These are phyloP conservation scores for Junonia oenone DNA, from an alignment of 2,888 invertebrate genomes.

Conservation along the genomic window DNA sequence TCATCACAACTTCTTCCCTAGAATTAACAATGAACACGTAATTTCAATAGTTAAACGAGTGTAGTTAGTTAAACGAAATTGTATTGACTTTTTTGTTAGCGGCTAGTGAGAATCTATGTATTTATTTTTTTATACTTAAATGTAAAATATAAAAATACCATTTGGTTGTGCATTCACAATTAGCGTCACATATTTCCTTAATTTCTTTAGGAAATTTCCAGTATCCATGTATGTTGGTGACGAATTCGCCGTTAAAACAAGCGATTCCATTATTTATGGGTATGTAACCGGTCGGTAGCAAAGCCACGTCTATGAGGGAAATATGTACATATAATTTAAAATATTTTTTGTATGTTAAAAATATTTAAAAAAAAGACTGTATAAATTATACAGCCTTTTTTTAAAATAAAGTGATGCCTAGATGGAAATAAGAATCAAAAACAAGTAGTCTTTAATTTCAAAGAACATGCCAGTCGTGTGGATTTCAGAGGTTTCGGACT, in stretches of 20 bases:
- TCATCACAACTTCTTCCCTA: slow-evolving; percentile 51
- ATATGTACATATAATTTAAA: background rate
- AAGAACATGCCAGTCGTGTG: too few species aligned
- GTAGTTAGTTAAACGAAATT: too few species aligned
- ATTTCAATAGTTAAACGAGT: too few species aligned
- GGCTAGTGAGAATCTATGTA: background rate
- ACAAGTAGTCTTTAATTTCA: too few species aligned
- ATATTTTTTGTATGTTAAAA: background rate
- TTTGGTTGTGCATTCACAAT: slow-evolving; percentile 52
- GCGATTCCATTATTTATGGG: slow-evolving; percentile 50
- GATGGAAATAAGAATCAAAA: too few species aligned
- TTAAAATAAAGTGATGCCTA: too few species aligned
- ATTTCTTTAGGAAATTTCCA: slow-evolving; percentile 48
- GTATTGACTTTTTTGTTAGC: too few species aligned
- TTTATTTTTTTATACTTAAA: background rate
- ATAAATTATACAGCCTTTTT: too few species aligned
- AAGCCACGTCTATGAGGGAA: slow-evolving; percentile 38
- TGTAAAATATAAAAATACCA: slow-evolving; percentile 42
- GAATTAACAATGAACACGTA: too few species aligned
- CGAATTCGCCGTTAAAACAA: slow-evolving; percentile 29
- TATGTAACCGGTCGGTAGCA: slow-evolving; percentile 56
- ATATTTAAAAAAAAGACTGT: background rate
- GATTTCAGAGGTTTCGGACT: too few species aligned
- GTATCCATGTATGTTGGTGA: slow-evolving; percentile 44
- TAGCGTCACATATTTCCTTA: slow-evolving; percentile 41